phyloP scores from a whole-genome alignment of 2,797 vertebrate species.

The Alosa sapidissima region DNA sequence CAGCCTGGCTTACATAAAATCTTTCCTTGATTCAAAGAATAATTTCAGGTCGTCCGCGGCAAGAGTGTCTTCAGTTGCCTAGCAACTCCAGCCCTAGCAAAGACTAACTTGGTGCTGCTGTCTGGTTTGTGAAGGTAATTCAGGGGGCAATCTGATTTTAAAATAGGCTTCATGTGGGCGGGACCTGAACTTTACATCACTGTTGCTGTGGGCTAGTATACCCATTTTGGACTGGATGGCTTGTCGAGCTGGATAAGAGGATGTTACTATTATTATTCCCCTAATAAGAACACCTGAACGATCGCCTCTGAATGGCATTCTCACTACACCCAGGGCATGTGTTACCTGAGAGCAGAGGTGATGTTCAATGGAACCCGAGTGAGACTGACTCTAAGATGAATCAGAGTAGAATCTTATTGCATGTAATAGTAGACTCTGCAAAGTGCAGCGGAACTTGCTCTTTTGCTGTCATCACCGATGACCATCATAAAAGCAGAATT shows the following conservation, averaged over 20 bases:
- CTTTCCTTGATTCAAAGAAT: constrained; percentile 79
- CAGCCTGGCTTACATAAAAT: constrained; percentile 70
- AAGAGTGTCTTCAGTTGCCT: constrained; percentile 83
- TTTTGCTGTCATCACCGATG: constrained; percentile 19
- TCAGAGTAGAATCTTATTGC: not conserved
- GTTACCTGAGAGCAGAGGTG: not conserved
- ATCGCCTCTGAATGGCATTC: not conserved
- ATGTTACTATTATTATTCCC: constrained; percentile 23
- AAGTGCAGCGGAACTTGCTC: constrained; percentile 21
- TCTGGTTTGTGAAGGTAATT: constrained; percentile 81
- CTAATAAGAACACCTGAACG: constrained; percentile 34
- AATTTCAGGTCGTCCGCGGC: constrained; percentile 75
- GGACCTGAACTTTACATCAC: constrained; percentile 72
- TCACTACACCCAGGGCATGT: not conserved
- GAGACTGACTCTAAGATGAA: not conserved
- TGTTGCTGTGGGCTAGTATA: constrained; percentile 63
- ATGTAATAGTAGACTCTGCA: constrained; percentile 30
- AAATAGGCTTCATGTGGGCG: constrained; percentile 76
- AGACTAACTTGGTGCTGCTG: constrained; percentile 69
- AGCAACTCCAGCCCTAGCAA: constrained; percentile 78
- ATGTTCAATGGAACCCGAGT: not conserved
- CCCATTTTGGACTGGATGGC: constrained; percentile 40
- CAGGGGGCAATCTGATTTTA: constrained; percentile 79
- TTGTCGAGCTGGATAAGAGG: constrained; percentile 38
- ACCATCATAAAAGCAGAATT: constrained; percentile 32